phyloP scores from a whole-genome alignment of 2,113 vertebrate genomes.

The Trogon surrucura region DNA sequence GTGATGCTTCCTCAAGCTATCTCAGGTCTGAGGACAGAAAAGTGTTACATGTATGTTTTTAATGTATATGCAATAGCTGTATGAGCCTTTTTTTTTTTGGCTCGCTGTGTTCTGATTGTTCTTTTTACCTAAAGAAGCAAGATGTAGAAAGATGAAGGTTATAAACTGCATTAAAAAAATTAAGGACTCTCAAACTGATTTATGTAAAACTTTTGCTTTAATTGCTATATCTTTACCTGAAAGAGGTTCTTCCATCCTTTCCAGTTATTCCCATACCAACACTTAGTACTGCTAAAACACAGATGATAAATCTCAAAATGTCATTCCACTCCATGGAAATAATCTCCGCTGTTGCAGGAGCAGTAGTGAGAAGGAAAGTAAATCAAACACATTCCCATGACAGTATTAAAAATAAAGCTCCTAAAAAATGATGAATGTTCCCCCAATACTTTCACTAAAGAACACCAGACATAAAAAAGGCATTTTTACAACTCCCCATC shows the following conservation, averaged over 20 bases:
- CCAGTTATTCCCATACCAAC: background rate
- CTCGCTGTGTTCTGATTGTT: background rate
- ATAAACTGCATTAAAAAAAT: background rate
- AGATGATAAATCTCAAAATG: constrained; percentile 15
- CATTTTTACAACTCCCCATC: constrained; percentile 46
- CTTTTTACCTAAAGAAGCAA: background rate
- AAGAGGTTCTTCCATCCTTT: background rate
- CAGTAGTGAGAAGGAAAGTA: constrained; percentile 8
- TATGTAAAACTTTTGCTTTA: background rate
- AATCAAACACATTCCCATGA: constrained; percentile 58
- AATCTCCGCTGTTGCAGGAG: background rate
- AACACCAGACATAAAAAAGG: constrained; percentile 39
- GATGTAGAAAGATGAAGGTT: background rate
- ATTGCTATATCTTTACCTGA: background rate
- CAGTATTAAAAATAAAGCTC: background rate
- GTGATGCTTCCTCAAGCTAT: background rate
- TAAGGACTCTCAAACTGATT: background rate
- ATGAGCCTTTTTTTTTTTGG: background rate
- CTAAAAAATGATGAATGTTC: constrained; percentile 55
- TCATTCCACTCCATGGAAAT: background rate
- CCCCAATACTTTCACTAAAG: constrained; percentile 46
- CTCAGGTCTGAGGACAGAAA: background rate
- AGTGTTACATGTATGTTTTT: background rate
- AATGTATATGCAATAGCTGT: background rate
- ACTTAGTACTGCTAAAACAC: background rate